phyloP scores from a whole-genome alignment of 1,140 invertebrate genomes.

The Pseudomyrmex sp. region DNA sequence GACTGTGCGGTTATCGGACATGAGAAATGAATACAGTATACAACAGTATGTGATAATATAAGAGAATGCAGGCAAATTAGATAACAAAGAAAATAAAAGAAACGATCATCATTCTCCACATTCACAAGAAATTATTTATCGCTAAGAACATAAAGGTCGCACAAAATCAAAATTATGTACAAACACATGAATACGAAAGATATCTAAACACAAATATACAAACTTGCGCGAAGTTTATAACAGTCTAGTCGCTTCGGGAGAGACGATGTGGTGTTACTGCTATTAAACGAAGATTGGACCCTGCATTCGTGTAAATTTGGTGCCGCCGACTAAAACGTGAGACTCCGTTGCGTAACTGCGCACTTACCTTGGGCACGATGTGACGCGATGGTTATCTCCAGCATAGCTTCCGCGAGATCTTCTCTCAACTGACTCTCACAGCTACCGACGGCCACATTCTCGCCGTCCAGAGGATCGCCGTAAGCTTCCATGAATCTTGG shows the following conservation, averaged over 20 bases:
- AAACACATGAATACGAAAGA: conserved; percentile 12
- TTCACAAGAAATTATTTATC: neutral
- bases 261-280: neutral
- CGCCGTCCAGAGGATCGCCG: conserved; percentile 87
- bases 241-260: neutral
- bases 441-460: conserved; percentile 83
- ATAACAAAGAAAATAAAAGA: conserved; percentile 32
- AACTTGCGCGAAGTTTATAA: conserved; percentile 11
- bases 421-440: conserved; percentile 93
- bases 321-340: conserved; percentile 19
- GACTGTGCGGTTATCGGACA: conserved; percentile 2
- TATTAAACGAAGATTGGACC: neutral
- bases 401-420: conserved; percentile 97
- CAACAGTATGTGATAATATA: conserved; percentile 5
- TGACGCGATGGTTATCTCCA: conserved; percentile 89
- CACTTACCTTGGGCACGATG: conserved; percentile 87
- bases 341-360: neutral
- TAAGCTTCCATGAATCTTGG: conserved; percentile 93
- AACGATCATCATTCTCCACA: conserved; percentile 5
- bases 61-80: conserved; percentile 35
- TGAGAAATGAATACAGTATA: conserved; percentile 16
- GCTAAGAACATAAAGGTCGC: neutral
- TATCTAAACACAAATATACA: conserved; percentile 18
- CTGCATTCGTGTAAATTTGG: conserved; percentile 29
- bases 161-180: neutral